Conservation (phyloP, 2,113 vertebrate species). For the Cyphomyrus discorhynchus region DNA sequence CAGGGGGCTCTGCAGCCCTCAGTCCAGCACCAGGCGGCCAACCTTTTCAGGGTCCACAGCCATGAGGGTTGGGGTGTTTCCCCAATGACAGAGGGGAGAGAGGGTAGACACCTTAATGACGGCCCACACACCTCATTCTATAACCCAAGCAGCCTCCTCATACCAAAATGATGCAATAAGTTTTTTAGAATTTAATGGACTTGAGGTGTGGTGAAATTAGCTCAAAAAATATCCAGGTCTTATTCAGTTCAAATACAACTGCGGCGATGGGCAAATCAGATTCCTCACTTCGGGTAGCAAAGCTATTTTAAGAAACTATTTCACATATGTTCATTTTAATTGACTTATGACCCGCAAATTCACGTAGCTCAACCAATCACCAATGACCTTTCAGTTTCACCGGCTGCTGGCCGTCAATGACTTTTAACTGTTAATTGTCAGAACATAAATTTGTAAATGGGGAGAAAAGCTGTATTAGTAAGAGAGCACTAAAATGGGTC, state of each 20-base stretch:
- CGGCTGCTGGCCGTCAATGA: not conserved
- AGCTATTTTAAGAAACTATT: not conserved
- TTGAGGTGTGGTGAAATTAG: not conserved
- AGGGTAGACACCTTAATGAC: not conserved
- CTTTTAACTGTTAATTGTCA: not conserved
- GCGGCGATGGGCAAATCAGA: not conserved
- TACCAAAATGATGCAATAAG: not conserved
- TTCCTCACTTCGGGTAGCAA: not conserved
- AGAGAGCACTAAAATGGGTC: not conserved
- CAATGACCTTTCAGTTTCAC: not conserved
- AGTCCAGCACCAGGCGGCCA: not conserved
- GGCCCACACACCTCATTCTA: too few relatives aligned
- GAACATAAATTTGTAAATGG: not conserved
- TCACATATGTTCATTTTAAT: not conserved
- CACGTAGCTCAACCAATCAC: not conserved
- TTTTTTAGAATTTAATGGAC: not conserved
- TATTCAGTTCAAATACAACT: not conserved
- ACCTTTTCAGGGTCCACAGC: not conserved
- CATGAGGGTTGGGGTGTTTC: not conserved
- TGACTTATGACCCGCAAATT: not conserved
- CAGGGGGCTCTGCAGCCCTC: not conserved
- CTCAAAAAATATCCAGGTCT: not conserved
- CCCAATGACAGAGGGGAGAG: not conserved
- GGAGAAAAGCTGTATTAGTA: not conserved
- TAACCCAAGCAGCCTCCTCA: not conserved